These are phyloP conservation scores for Ctena decussata DNA, from an alignment of 2,888 invertebrate genomes.

Conservation along the genomic window DNA sequence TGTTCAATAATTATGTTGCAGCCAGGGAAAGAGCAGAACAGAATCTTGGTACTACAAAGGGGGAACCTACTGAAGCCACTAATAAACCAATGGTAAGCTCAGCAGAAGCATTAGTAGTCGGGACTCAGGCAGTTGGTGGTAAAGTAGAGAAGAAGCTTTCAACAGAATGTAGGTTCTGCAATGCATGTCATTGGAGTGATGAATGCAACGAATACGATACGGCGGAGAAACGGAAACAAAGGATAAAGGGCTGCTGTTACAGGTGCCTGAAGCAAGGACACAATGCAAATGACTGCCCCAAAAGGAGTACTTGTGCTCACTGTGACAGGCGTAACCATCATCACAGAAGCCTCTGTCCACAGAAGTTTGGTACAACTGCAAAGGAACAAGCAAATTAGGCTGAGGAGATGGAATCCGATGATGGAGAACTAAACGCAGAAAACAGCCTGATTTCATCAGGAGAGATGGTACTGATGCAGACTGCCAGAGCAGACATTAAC, in stretches of 20 bases:
- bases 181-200: neutral
- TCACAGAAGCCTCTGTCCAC: too few species aligned
- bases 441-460: too few species aligned
- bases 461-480: neutral
- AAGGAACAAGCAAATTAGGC: neutral
- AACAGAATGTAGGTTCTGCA: neutral
- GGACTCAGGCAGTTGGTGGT: neutral
- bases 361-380: neutral
- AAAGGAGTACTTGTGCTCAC: neutral
- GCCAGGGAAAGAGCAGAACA: too few species aligned
- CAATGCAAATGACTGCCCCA: neutral
- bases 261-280: neutral
- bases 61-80: neutral
- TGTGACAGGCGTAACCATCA: neutral
- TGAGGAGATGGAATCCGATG: neutral
- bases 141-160: neutral
- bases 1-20: too few species aligned
- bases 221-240: neutral
- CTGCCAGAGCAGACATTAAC: neutral
- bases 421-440: neutral
- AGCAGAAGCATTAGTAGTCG: neutral
- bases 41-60: neutral
- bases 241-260: neutral
- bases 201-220: neutral
- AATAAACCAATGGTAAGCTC: slow-evolving; percentile 1